Conservation (phyloP, 2,797 vertebrate genomes). For the Hydrolagus colliei region DNA sequence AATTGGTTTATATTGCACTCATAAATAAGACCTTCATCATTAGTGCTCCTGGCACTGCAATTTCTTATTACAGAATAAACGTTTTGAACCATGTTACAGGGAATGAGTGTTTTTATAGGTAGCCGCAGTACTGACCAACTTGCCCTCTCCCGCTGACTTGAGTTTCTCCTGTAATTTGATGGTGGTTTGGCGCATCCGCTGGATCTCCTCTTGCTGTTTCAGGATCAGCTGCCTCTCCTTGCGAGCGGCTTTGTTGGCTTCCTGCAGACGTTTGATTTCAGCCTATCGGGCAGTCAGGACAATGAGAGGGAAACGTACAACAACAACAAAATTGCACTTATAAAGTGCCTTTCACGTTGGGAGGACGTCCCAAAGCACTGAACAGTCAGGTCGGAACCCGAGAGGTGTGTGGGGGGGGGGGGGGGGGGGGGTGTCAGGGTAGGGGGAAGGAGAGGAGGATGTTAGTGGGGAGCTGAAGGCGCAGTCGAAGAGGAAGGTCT, state of each 20-base stretch:
- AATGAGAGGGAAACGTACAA: too few species aligned
- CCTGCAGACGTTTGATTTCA: slow-evolving; percentile 92
- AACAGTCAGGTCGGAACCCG: too few species aligned
- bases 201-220: slow-evolving; percentile 92
- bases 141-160: slow-evolving; percentile 72
- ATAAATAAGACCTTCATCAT: too few species aligned
- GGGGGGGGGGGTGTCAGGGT: too few species aligned
- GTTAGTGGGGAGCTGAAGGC: too few species aligned
- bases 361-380: too few species aligned
- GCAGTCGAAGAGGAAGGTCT: too few species aligned
- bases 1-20: background rate
- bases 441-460: too few species aligned
- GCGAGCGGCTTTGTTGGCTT: slow-evolving; percentile 87
- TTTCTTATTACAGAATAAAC: background rate
- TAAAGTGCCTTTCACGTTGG: too few species aligned
- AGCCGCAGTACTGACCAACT: slow-evolving; percentile 57
- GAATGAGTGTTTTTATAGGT: background rate
- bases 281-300: slow-evolving; percentile 55
- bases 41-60: background rate
- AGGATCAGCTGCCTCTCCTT: slow-evolving; percentile 88
- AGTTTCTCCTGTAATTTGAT: slow-evolving; percentile 85
- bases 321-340: too few species aligned
- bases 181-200: slow-evolving; percentile 84
- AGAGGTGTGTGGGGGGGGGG: too few species aligned
- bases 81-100: background rate